Conservation (phyloP, 2,113 vertebrate species). For the Phyllostomus discolor region DNA sequence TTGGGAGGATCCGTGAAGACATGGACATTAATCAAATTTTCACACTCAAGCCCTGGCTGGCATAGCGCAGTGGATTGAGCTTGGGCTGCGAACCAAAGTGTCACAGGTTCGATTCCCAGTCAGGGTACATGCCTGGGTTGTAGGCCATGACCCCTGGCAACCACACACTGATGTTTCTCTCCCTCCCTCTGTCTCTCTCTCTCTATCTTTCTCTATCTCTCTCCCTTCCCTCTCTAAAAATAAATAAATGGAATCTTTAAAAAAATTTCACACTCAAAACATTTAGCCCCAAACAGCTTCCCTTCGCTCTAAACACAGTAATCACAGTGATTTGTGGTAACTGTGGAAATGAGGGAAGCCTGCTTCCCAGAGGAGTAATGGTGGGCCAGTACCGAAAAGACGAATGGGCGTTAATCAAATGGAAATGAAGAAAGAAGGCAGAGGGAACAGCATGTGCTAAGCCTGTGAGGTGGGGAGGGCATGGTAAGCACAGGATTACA, state of each 20-base stretch:
- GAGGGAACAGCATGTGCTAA: neutral
- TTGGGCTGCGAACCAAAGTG: too few relatives aligned
- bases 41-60: too few relatives aligned
- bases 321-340: neutral
- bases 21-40: neutral
- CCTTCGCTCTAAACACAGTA: neutral
- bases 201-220: too few relatives aligned
- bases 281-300: neutral
- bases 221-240: too few relatives aligned
- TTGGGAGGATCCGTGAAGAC: neutral
- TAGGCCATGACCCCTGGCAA: too few relatives aligned
- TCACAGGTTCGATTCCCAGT: too few relatives aligned
- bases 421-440: neutral
- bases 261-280: neutral
- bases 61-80: too few relatives aligned
- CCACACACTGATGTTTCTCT: too few relatives aligned
- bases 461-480: neutral
- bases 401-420: neutral
- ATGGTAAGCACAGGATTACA: neutral
- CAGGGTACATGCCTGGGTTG: too few relatives aligned
- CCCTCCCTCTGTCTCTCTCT: too few relatives aligned
- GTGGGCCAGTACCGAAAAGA: neutral
- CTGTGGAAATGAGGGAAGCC: neutral
- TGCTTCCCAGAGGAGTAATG: neutral
- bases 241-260: too few relatives aligned